These are phyloP conservation scores for Palythoa grandis DNA, from an alignment of 92 coral and sea anemone genomes.

Conservation along the genomic window DNA sequence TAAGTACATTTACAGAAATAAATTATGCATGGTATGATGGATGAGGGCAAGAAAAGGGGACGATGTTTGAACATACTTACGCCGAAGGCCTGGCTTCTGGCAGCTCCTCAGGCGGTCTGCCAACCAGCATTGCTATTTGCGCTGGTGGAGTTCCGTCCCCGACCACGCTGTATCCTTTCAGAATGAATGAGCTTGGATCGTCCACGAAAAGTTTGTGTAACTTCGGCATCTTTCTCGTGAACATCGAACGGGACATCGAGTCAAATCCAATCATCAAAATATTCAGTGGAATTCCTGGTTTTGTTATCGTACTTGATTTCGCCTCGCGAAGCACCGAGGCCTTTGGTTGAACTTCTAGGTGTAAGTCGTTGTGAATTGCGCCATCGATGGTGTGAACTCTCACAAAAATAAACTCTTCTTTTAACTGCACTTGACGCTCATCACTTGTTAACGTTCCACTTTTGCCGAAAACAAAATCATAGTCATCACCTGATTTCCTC, in stretches of 20 bases:
- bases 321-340: constrained; percentile 32
- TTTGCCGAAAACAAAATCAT: constrained; percentile 51
- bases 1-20: no score
- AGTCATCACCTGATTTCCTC: constrained; percentile 48
- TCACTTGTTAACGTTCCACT: constrained; percentile 62
- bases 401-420: constrained; percentile 68
- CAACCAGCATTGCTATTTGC: constrained; percentile 68
- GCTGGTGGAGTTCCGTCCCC: constrained; percentile 81
- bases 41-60: no score
- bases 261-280: constrained; percentile 73
- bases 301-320: not conserved
- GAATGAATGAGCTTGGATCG: constrained; percentile 56
- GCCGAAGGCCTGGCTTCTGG: constrained; percentile 65
- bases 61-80: constrained; percentile 40
- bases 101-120: constrained; percentile 59
- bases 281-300: constrained; percentile 71
- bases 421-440: constrained; percentile 48
- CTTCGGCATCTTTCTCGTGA: constrained; percentile 65
- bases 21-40: no score
- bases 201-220: constrained; percentile 49
- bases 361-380: constrained; percentile 57
- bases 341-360: constrained; percentile 57
- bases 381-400: constrained; percentile 49
- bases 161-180: constrained; percentile 62
- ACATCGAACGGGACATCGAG: constrained; percentile 71